Evolutionary conservation across 2,113 vertebrate genomes (phyloP).

Genomic region (Phalacrocorax brasilianus): DNA sequence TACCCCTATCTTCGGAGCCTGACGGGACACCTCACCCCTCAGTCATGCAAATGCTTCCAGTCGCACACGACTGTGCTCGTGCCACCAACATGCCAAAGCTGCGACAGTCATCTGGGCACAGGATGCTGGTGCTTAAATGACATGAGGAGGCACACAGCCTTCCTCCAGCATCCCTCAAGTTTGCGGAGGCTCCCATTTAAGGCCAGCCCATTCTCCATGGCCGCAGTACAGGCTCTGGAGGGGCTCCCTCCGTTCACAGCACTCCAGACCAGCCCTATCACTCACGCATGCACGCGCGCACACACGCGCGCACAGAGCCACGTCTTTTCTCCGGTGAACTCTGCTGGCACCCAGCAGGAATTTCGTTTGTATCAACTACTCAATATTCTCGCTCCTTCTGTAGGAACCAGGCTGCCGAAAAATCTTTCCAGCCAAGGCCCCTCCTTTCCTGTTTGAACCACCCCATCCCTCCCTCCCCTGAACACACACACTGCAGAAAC

Average conservation of each 20-base stretch:
- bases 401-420: constrained; percentile 39
- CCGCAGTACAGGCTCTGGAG: neutral
- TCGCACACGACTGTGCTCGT: neutral
- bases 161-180: neutral
- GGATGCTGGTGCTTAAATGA: neutral
- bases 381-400: constrained; percentile 56
- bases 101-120: neutral
- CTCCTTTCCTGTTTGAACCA: constrained; percentile 54
- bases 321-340: constrained; percentile 57
- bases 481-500: constrained; percentile 13
- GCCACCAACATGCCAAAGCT: neutral
- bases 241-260: neutral
- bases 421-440: constrained; percentile 46
- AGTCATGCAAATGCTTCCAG: neutral
- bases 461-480: neutral
- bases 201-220: neutral
- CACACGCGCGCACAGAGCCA: neutral
- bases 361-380: constrained; percentile 62
- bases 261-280: neutral
- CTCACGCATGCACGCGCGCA: neutral
- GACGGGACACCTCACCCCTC: neutral
- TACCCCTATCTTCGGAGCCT: neutral
- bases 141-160: neutral
- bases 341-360: constrained; percentile 33
- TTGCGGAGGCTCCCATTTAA: neutral